Evolutionary conservation across 2,113 vertebrate genomes (phyloP), one percentile per base, ranked within the genome.

Genomic region (Garra rufa): DNA sequence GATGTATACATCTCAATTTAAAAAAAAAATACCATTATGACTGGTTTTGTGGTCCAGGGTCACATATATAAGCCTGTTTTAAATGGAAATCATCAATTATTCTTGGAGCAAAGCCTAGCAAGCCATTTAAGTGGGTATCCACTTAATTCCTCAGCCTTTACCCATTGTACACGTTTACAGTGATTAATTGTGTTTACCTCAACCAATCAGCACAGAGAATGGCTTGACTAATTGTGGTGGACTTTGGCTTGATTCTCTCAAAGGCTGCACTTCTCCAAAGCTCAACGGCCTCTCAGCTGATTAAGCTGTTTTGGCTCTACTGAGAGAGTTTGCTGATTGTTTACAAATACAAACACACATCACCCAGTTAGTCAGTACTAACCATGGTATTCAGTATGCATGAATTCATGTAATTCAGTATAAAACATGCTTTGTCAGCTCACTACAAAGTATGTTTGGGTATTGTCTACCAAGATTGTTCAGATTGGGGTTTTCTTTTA

Each of bases 181-280:
- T 92, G 91, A 94, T 93, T 93, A 85, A 92, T 94, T 88, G 69
- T 92, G 90, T 94, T 94, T 93, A 92, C 89, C 84, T 85, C 61
- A 44, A 44, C 84, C 83, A 85, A 90, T 88, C 90, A 78, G 88
- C 89, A 76, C 30, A 77, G 43, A 89, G 83, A 91, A 87, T 83
- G 84, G 88, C 41, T 57, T 4, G 85, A 77, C 34, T 93, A 88
- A 92, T 91, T 91, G 88, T 21, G 75, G 17, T 44, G 50, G 77
- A 46, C 24, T 71, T 30, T 57, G 26, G 24, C 17, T 41, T 70
- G 30, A 59, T 73, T 79, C 30, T 19, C 28, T 38, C 15, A n/a
- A 76, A 61, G 63, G 21, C 74, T 57, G 2, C 30, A 44, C n/a
- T 57, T 69, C 75, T 71, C 63, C 34, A 79, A 73, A 52, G 63